Evolutionary conservation across 2,888 invertebrate species (phyloP).

Genomic region (Mimas tiliae): DNA sequence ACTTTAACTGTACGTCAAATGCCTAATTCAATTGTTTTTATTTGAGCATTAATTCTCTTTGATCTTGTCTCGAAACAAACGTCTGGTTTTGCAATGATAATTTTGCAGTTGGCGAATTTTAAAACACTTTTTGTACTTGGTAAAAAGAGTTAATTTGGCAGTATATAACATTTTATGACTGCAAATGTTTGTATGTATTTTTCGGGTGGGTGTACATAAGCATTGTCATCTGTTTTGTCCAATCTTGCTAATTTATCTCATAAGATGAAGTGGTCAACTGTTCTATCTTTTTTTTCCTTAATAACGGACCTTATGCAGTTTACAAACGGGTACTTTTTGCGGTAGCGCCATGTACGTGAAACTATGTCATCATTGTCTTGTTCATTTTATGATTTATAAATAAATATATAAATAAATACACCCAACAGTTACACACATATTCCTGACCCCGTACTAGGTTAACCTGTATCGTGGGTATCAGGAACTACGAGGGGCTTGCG

Average conservation of each 20-base stretch:
- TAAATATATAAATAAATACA: too few relatives aligned
- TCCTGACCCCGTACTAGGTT: too few relatives aligned
- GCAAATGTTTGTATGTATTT: neutral
- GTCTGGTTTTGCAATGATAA: neutral
- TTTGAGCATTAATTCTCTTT: slow-evolving; percentile 6
- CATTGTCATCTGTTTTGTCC: slow-evolving; percentile 36
- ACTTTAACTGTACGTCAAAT: slow-evolving; percentile 9
- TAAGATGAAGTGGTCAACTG: slow-evolving; percentile 35
- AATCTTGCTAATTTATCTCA: slow-evolving; percentile 40
- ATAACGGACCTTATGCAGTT: slow-evolving; percentile 19
- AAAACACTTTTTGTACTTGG: neutral
- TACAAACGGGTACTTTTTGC: slow-evolving; percentile 4
- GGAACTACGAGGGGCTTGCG: too few relatives aligned
- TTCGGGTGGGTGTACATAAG: slow-evolving; percentile 23
- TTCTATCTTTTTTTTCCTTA: slow-evolving; percentile 26
- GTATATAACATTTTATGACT: neutral
- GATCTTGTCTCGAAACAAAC: slow-evolving; percentile 19
- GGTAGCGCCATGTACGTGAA: slow-evolving; percentile 19
- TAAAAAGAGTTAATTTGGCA: neutral
- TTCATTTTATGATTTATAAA: neutral
- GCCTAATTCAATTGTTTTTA: slow-evolving; percentile 17
- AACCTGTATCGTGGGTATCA: too few relatives aligned
- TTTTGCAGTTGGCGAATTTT: slow-evolving; percentile 4
- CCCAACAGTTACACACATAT: too few relatives aligned
- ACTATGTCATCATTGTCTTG: slow-evolving; percentile 4